Evolutionary conservation across 2,888 invertebrate species (phyloP).

Genomic region (Operophtera brumata): DNA sequence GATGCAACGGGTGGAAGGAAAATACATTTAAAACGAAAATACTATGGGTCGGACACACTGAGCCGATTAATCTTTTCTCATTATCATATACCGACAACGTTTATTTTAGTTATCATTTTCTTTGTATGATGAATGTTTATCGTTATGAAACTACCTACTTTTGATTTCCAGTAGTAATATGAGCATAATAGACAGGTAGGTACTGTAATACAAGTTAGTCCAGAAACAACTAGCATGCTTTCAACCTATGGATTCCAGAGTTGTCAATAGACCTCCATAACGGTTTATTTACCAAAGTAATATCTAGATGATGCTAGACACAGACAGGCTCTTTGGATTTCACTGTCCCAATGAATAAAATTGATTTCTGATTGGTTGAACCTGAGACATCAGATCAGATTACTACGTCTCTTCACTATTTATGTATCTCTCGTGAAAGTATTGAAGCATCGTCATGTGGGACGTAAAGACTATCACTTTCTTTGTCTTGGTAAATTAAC

Average conservation of each 20-base stretch:
- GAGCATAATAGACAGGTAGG: neutral
- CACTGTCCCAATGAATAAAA: conserved; percentile 26
- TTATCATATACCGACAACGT: too few relatives aligned
- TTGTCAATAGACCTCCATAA: neutral
- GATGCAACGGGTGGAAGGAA: too few relatives aligned
- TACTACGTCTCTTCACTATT: conserved; percentile 15
- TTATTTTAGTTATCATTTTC: too few relatives aligned
- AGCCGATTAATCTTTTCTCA: too few relatives aligned
- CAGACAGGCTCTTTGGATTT: conserved; percentile 26
- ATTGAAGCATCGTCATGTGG: conserved; percentile 24
- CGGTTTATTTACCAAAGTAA: conserved; percentile 17
- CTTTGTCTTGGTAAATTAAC: conserved; percentile 25
- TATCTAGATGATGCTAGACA: conserved; percentile 9
- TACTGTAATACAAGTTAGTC: neutral
- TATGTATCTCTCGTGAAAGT: conserved; percentile 26
- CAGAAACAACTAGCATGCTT: neutral
- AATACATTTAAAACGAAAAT: too few relatives aligned
- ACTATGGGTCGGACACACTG: too few relatives aligned
- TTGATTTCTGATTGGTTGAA: conserved; percentile 29
- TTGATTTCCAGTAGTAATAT: neutral
- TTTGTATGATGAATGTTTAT: too few relatives aligned
- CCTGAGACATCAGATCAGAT: conserved; percentile 24
- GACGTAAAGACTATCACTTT: conserved; percentile 26
- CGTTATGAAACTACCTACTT: neutral
- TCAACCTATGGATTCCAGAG: neutral